Base-by-base conservation (phyloP, 2,113 vertebrate species). In the Ailurus styani region DNA sequence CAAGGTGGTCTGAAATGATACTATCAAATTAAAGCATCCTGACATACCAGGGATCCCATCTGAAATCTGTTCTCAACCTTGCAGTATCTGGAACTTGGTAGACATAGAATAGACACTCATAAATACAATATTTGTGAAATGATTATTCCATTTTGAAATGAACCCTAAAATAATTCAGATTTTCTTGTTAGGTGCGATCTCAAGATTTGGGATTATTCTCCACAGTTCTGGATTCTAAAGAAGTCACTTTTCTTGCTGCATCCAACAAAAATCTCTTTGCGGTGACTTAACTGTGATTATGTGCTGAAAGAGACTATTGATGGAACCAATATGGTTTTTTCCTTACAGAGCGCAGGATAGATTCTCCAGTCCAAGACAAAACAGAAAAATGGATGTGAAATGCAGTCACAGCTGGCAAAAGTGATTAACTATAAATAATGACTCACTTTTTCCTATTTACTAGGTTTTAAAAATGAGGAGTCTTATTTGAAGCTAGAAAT, bases 351-450 rank as follows among this genome's bases (percentile, higher is more conserved):
- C 37, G 87, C 45, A 75, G 73, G 75, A 79, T 37, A 60, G 90
- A 93, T 68, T 73, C 82, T 87, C 75, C 40, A 85, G 45, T 37
- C 40, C 75, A 70, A 92, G 62, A 50, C 66, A 60, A 89, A 89
- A 93, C 52, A 60, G 72, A 64, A 42, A 96, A 95, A 87, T 72
- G 81, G 57, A 90, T 73, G 18, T 68, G 62, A 96, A 96, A 97
- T 72, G 20, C 45, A 96, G 68, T 83, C 86, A 91, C 8, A 91
- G 84, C 68, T 95, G 95, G 93, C 54, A 93, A 93, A 93, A 87
- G 40, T 42, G 87, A 92, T 85, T 90, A 97, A 52, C 81, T 90
- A 89, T 95, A 95, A 97, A 88, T 87, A 96, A 97, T 78, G 94
- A 95, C 84, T 96, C 94, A 95, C 79, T 95, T 95, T 92, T 93